Percentiles rank a stretch among this genome's conserved stretches.
phyloP scores from a whole-genome alignment of 2,113 vertebrate species.

The Neogobius melanostomus region DNA sequence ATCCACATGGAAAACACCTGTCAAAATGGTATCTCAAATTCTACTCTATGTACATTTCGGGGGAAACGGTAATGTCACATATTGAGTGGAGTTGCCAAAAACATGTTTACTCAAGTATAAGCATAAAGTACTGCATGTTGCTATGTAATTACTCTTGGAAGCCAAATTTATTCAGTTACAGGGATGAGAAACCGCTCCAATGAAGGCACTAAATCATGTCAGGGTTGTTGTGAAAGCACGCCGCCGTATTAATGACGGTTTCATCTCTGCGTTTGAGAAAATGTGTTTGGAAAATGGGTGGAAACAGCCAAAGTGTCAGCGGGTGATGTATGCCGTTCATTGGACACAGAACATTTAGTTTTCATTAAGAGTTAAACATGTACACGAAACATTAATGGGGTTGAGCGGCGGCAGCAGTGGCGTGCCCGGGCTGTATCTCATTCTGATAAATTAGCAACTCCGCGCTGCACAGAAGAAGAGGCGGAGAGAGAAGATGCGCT shows the following conservation, averaged over 20 bases:
- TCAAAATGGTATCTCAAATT: no score
- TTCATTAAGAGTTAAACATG: conserved; percentile 84
- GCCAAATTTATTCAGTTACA: background rate
- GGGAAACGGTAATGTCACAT: no score
- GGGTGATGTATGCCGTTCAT: conserved; percentile 80
- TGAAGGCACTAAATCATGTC: conserved; percentile 46
- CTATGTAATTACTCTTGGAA: background rate
- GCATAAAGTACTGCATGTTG: background rate
- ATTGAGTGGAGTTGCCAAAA: no score
- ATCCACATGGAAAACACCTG: no score
- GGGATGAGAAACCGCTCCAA: conserved; percentile 26
- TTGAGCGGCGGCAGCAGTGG: conserved; percentile 63
- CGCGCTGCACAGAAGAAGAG: conserved; percentile 52
- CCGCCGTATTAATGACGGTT: conserved; percentile 46
- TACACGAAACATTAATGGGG: conserved; percentile 79
- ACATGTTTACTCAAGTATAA: no score
- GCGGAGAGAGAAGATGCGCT: conserved; percentile 53
- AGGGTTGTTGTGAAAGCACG: conserved; percentile 33
- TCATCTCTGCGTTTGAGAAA: conserved; percentile 48
- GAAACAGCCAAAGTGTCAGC: conserved; percentile 61
- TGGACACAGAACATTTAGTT: conserved; percentile 84
- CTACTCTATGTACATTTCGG: no score
- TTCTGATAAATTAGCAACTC: conserved; percentile 76
- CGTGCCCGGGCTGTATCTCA: conserved; percentile 65
- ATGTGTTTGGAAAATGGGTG: conserved; percentile 39